These are phyloP conservation scores for Achroia grisella DNA, from an alignment of 1,140 invertebrate species.

Conservation along the genomic window DNA sequence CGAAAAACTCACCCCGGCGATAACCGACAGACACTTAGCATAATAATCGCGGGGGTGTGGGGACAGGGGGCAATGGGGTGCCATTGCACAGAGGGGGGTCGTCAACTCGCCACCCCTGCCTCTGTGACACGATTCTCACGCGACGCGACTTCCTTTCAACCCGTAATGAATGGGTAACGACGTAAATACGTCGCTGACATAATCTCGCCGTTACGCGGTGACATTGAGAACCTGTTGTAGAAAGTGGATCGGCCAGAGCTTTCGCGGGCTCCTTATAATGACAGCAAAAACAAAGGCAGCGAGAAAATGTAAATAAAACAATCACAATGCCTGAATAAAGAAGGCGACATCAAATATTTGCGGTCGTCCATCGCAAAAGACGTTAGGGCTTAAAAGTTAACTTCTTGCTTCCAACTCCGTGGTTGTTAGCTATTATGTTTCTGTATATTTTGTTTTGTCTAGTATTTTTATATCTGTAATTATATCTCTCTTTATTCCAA, in stretches of 20 bases:
- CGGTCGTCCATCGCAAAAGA: no score
- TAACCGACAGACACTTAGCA: conserved; percentile 62
- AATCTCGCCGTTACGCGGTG: conserved; percentile 20
- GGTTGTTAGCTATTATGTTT: no score
- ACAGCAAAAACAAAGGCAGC: no score
- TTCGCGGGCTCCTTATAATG: no score
- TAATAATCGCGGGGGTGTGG: conserved; percentile 59
- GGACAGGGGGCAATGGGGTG: conserved; percentile 3
- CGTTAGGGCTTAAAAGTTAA: no score
- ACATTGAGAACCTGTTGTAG: conserved; percentile 10
- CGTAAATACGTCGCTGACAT: conserved; percentile 55
- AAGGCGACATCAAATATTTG: conserved; percentile 10
- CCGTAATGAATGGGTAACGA: conserved; percentile 61
- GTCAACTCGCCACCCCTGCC: conserved; percentile 30
- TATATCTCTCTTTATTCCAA: no score
- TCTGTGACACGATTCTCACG: conserved; percentile 68
- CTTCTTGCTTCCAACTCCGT: no score
- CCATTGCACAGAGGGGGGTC: conserved; percentile 21
- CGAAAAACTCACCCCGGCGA: conserved; percentile 63
- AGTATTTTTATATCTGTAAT: no score
- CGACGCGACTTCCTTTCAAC: conserved; percentile 59
- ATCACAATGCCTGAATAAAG: conserved; percentile 1
- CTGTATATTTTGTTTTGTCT: no score
- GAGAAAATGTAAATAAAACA: no score
- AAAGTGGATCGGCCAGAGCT: not conserved